phyloP scores from a whole-genome alignment of 2,113 vertebrate genomes.

The Tragelaphus imberbis region DNA sequence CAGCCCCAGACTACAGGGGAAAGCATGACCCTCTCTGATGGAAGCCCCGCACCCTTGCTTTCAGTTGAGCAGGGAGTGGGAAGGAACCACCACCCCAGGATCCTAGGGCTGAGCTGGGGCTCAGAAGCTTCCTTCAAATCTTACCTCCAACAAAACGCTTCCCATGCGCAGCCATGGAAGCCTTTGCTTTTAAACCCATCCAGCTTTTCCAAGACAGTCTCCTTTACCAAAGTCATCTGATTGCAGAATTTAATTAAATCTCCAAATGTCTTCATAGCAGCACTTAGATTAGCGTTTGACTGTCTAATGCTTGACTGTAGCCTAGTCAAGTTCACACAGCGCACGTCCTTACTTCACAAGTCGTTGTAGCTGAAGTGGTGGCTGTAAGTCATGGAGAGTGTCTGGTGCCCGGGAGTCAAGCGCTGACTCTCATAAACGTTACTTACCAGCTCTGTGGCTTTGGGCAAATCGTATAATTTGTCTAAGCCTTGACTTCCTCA shows the following conservation, averaged over 20 bases:
- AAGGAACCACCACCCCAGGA: background rate
- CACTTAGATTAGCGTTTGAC: background rate
- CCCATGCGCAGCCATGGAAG: accelerated
- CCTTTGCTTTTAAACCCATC: background rate
- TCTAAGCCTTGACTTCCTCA: background rate
- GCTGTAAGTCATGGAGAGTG: background rate
- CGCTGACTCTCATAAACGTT: background rate
- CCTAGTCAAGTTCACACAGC: background rate
- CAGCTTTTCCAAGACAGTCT: background rate
- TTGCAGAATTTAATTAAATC: background rate
- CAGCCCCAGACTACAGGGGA: background rate
- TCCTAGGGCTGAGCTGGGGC: too few species aligned
- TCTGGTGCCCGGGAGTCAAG: background rate
- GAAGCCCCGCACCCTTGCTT: background rate
- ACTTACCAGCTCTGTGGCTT: background rate
- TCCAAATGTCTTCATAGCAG: background rate
- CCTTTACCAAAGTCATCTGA: background rate
- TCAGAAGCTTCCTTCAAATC: background rate
- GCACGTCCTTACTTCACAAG: background rate
- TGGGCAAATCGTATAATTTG: background rate
- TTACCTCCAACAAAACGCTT: background rate
- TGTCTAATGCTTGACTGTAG: background rate
- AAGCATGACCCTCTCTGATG: background rate
- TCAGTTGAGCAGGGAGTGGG: background rate
- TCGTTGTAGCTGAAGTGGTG: background rate